Base-by-base conservation (phyloP, 2,888 invertebrate species). In the Ecliptopera silaceata region DNA sequence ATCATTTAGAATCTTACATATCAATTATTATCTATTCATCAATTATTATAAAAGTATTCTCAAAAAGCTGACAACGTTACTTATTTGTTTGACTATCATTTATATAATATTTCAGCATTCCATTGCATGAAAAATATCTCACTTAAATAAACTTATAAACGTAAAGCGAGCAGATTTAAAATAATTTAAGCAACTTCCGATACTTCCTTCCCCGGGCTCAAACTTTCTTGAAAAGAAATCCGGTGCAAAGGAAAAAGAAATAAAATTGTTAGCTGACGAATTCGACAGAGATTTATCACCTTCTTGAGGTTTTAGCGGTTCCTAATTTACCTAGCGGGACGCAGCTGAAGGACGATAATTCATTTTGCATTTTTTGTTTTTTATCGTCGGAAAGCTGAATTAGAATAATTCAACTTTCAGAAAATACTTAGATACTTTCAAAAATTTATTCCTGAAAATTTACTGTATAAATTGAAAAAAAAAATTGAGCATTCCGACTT, bases 241-340 rank as follows among this genome's bases (percentile, higher is more conserved):
- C 67, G 58, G 63, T 69, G 70, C 64, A 71, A 77, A 78, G 74
- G 68, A 71, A 77, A 79, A 81, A 77, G 74, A 78, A 83, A 84
- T 80, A 78, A 83, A 81, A 84, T 74, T 79, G 80, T 80, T 80
- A 71, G 74, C 84, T 83, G 83, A 84, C 81, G 82, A 82, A 82
- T 82, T 83, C 81, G 83, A 84, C 84, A 80, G 77, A 82, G 83
- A 84, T 84, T 84, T 84, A 84, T 83, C 75, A 80, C 83, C 77
- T 79, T 68, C 64, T 70, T 66, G 73, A 77, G 76, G 80, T 80
- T 82, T 82, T 78, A 79, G 78, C 78, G 71, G 74, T 75, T 78
- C 74, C 77, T 82, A 82, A 83, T 83, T 82, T 83, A 82, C 80
- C 75, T 76, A 74, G 66, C 56, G 63, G 65, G 66, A 71, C 68